Conservation (phyloP, 2,797 vertebrate genomes). For the Crax fasciolata region DNA sequence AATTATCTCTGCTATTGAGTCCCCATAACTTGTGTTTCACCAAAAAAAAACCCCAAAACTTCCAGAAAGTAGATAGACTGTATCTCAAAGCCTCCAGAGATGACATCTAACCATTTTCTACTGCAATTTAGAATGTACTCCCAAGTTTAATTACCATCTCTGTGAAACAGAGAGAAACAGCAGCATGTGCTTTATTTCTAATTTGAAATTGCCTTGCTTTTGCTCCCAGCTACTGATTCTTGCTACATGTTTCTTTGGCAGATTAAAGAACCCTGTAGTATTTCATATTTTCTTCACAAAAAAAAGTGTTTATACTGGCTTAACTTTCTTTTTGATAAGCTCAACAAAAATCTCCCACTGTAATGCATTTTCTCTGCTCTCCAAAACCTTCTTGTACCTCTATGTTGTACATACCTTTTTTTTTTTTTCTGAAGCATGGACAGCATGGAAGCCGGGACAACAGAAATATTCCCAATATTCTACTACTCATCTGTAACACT, state of each 20-base stretch:
- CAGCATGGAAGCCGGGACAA: neutral
- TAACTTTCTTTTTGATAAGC: conserved; percentile 23
- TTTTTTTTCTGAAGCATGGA: neutral
- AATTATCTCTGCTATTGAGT: conserved; percentile 39
- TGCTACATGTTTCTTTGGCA: neutral
- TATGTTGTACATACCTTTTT: neutral
- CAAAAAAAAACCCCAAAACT: conserved; percentile 26
- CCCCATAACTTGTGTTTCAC: neutral
- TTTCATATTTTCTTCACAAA: conserved; percentile 14
- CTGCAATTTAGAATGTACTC: neutral
- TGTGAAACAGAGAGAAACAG: conserved; percentile 17
- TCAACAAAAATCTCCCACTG: conserved; percentile 3
- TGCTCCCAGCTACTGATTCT: conserved; percentile 43
- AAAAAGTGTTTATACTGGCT: conserved; percentile 33
- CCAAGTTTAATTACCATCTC: conserved; percentile 46
- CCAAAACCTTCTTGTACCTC: conserved; percentile 13
- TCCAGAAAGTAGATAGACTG: neutral
- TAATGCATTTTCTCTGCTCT: conserved; percentile 4
- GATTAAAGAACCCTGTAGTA: conserved; percentile 37
- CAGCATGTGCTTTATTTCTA: conserved; percentile 31
- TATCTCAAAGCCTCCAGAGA: conserved; percentile 30
- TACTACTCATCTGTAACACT: neutral
- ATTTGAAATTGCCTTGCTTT: conserved; percentile 51
- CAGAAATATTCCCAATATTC: neutral
- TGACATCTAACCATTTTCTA: neutral